phyloP scores from a whole-genome alignment of 2,888 invertebrate genomes.

The Choristoneura rosaceana region DNA sequence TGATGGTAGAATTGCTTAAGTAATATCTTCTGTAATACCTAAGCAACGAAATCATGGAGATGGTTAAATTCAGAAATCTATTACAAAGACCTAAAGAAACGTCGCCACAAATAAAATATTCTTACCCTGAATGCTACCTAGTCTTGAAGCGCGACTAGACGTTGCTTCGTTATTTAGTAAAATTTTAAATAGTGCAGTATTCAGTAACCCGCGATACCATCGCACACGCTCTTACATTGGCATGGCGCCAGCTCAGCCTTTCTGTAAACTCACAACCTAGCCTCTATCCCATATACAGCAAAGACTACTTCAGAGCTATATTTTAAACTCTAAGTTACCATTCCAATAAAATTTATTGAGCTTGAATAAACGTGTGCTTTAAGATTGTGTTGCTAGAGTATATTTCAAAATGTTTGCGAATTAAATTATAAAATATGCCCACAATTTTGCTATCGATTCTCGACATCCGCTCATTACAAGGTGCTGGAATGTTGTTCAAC shows the following conservation, averaged over 20 bases:
- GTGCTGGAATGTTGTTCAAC: slow-evolving; percentile 78
- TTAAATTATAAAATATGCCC: slow-evolving; percentile 74
- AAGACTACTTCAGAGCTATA: slow-evolving; percentile 66
- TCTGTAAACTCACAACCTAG: slow-evolving; percentile 52
- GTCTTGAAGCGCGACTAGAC: slow-evolving; percentile 15
- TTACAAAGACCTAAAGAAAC: neutral
- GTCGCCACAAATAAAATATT: neutral
- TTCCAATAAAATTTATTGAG: slow-evolving; percentile 52
- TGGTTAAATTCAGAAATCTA: too few relatives aligned
- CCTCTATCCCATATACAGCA: slow-evolving; percentile 65
- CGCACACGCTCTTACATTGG: slow-evolving; percentile 63
- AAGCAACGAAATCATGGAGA: too few relatives aligned
- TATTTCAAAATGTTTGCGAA: slow-evolving; percentile 43
- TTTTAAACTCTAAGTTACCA: slow-evolving; percentile 62
- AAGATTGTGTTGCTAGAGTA: slow-evolving; percentile 49
- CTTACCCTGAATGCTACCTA: slow-evolving; percentile 4
- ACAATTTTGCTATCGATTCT: slow-evolving; percentile 81
- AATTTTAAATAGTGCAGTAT: slow-evolving; percentile 63
- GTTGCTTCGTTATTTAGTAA: slow-evolving; percentile 50
- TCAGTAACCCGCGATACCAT: slow-evolving; percentile 73
- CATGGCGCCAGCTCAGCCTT: slow-evolving; percentile 70
- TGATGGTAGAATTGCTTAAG: too few relatives aligned
- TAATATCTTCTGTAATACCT: too few relatives aligned
- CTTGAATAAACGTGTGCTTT: slow-evolving; percentile 56
- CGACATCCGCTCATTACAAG: slow-evolving; percentile 83